Evolutionary conservation across 1,140 invertebrate species (phyloP), one percentile per base, ranked within the genome.

Genomic region (Scaptomyza graminum): DNA sequence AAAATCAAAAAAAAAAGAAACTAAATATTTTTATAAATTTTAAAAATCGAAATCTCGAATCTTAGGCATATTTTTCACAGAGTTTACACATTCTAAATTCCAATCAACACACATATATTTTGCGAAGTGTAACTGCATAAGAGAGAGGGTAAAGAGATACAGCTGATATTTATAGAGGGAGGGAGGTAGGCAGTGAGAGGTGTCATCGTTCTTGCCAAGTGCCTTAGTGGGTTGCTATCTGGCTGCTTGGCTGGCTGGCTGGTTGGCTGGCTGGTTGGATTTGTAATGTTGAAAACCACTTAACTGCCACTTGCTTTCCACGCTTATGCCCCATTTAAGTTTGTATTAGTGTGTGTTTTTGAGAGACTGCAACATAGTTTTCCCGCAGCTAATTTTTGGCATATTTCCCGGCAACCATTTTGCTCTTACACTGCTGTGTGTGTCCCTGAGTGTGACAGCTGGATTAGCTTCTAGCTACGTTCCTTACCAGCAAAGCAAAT

Each of bases 401-500:
- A 78, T 72, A 72, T 72, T 78, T 75, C 74, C 63, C 81, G 77
- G 77, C 73, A 78, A 70, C 61, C 71, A 73, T 79, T 34, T 85
- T 78, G 54, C 67, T 34, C 8, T 34, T 34, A 34, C 31, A 34
- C 31, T 34, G 3, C 6, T 43, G 39, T 13, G 34, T 57, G 59
- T 46, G 66, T 64, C 74, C 64, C 80, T 83, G 76, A 76, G 74
- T 59, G 55, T 77, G 81, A 80, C 81, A 85, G 69, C 82, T 83
- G 82, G 76, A 79, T 83, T 76, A 83, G 83, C 61, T 72, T 11
- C 11, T 11, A 15, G 18, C 25, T 8, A 57, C 37, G 37, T 1
- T 41, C 1, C 12, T 41, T 11, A 11, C 9, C 12, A 41, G 11
- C 37, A 41, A 41, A 41, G 37, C 37, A 41, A n/a, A 41, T n/a